phyloP scores from a whole-genome alignment of 2,797 vertebrate genomes.

The Natrix natrix region DNA sequence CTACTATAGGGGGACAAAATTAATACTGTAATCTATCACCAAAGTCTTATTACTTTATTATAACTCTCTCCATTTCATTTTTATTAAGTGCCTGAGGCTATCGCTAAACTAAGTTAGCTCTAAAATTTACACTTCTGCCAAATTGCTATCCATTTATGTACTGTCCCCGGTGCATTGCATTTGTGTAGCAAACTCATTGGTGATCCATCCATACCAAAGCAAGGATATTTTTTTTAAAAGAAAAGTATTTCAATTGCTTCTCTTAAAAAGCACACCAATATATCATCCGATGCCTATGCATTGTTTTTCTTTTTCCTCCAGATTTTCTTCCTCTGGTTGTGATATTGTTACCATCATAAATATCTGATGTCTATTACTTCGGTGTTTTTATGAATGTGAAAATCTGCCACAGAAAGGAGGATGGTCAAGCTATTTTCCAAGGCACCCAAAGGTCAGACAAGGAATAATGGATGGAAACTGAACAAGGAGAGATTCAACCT shows the following conservation, averaged over 20 bases:
- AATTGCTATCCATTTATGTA: constrained; percentile 30
- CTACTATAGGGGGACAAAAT: background rate
- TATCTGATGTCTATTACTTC: background rate
- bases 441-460: too few relatives aligned
- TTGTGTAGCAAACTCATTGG: constrained; percentile 15
- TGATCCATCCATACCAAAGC: constrained; percentile 3
- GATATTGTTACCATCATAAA: background rate
- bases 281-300: background rate
- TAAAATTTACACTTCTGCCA: constrained; percentile 27
- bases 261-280: background rate
- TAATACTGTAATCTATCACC: constrained; percentile 29
- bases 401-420: too few relatives aligned
- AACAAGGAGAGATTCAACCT: too few relatives aligned
- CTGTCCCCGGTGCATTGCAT: constrained; percentile 14
- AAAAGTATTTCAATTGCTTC: background rate
- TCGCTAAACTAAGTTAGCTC: constrained; percentile 23
- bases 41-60: constrained; percentile 37
- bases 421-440: too few relatives aligned
- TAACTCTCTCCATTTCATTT: constrained; percentile 21
- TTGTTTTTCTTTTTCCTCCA: background rate
- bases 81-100: constrained; percentile 32
- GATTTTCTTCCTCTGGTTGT: background rate
- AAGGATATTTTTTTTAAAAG: background rate
- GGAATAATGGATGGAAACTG: too few relatives aligned
- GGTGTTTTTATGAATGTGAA: background rate